These are phyloP conservation scores for Eristalis pertinax DNA, from an alignment of 2,888 invertebrate species.

Conservation along the genomic window DNA sequence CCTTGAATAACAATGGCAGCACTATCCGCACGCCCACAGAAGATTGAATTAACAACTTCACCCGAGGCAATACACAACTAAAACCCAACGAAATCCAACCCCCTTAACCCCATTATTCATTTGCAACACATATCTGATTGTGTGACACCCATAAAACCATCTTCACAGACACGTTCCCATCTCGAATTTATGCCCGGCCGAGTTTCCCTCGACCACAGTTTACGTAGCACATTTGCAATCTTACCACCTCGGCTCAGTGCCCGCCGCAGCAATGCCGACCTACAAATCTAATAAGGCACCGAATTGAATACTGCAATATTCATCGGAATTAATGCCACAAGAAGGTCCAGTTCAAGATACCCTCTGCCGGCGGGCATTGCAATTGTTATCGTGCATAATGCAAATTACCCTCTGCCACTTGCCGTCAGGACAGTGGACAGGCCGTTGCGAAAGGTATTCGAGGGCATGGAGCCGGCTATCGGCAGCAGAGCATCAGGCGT, in stretches of 20 bases:
- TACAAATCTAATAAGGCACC: neutral
- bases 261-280: neutral
- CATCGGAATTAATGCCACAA: constrained; percentile 15
- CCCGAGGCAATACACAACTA: neutral
- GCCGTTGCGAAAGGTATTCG: neutral
- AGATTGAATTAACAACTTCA: neutral
- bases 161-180: neutral
- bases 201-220: neutral
- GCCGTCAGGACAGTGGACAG: neutral
- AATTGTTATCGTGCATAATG: constrained; percentile 25
- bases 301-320: constrained; percentile 20
- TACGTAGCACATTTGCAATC: constrained; percentile 6
- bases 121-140: neutral
- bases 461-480: neutral
- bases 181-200: neutral
- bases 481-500: constrained; percentile 1
- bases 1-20: neutral
- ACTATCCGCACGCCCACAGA: neutral
- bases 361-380: constrained; percentile 11
- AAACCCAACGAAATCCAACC: neutral
- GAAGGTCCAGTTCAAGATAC: neutral
- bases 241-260: constrained; percentile 13
- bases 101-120: neutral
- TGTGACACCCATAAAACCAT: neutral
- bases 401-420: constrained; percentile 22